These are phyloP conservation scores for Manduca sexta DNA, from an alignment of 1,140 invertebrate species.

Conservation along the genomic window DNA sequence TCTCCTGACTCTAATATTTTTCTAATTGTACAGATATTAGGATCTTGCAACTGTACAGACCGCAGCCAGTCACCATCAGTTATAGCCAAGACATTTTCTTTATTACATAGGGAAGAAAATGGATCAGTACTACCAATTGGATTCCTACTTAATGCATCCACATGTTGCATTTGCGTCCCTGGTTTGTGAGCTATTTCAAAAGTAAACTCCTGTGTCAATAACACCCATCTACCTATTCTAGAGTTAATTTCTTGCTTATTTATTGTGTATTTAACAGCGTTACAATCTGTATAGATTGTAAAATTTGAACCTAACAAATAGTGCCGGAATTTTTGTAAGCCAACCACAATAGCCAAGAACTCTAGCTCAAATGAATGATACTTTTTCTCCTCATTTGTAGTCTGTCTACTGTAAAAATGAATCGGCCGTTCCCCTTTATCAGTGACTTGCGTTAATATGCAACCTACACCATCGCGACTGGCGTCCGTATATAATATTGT, in stretches of 20 bases:
- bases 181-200: too few species aligned
- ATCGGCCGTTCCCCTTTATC: constrained; percentile 12
- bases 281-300: constrained; percentile 24
- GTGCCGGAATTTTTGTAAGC: constrained; percentile 25
- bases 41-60: too few species aligned
- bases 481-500: constrained; percentile 16
- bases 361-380: constrained; percentile 30
- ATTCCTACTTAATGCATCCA: too few species aligned
- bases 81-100: too few species aligned
- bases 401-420: constrained; percentile 22
- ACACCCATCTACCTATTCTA: too few species aligned
- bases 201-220: too few species aligned
- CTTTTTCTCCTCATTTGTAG: constrained; percentile 16
- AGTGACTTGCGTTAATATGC: constrained; percentile 16
- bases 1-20: constrained; percentile 18
- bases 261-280: too few species aligned
- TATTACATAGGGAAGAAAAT: too few species aligned
- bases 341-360: constrained; percentile 28
- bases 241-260: too few species aligned
- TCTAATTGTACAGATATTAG: constrained; percentile 14
- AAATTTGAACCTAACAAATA: constrained; percentile 24
- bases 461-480: constrained; percentile 14
- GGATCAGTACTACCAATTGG: too few species aligned
- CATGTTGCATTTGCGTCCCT: too few species aligned
- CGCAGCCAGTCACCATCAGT: too few species aligned